Conservation (phyloP, 2,113 vertebrate species). For the Balaenoptera acutorostrata region DNA sequence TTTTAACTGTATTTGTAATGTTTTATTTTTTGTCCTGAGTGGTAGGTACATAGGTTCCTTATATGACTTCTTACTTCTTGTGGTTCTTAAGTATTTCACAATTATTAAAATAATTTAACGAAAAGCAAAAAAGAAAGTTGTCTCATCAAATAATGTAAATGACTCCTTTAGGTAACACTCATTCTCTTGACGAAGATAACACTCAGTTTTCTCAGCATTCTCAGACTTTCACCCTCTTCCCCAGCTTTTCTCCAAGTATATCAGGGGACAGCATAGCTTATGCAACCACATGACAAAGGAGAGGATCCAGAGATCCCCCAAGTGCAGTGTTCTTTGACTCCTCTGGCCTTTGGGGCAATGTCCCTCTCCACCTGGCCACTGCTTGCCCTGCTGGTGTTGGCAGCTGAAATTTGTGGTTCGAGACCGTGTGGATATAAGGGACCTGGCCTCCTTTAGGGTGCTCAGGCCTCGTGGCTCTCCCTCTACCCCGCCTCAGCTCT, state of each 20-base stretch:
- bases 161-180: background rate
- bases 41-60: background rate
- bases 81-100: conserved; percentile 11
- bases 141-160: background rate
- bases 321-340: background rate
- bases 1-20: background rate
- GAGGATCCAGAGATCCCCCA: background rate
- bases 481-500: background rate
- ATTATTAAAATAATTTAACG: background rate
- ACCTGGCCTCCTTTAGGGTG: background rate
- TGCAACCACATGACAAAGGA: background rate
- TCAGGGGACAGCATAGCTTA: background rate
- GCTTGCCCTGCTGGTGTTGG: background rate
- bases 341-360: background rate
- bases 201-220: background rate
- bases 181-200: background rate
- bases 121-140: background rate
- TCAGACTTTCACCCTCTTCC: background rate
- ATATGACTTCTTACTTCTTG: background rate
- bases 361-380: background rate
- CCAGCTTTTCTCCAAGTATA: background rate
- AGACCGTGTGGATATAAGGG: background rate
- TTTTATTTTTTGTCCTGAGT: background rate
- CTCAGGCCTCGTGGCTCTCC: background rate
- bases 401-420: background rate